Base-by-base conservation (phyloP, 2,113 vertebrate species). In the Clupea harengus region DNA sequence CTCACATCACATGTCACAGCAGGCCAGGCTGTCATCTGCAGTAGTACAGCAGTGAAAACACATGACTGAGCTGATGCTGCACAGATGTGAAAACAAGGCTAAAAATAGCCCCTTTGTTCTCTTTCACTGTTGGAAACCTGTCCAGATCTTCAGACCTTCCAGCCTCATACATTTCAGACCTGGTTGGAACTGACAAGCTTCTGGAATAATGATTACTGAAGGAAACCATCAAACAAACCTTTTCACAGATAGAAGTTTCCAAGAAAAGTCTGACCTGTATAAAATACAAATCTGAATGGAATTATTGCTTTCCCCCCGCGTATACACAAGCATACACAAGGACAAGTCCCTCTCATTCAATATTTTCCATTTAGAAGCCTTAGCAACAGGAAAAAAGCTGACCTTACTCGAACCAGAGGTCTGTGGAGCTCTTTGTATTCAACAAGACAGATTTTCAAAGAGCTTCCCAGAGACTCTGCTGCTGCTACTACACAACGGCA, bases 91-190 rank as follows among this genome's bases (percentile, higher is more conserved):
- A 78, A 78, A 78, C 72, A 32, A 78, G 72, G 32, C 72, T 78
- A 78, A 78, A 78, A 78, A 78, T 78, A 78, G 72, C 72, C 32
- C 72, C 15, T 78, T 39, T 78, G 72, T 78, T 78, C 72, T 78
- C 10, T 32, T 78, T 39, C 28, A 39, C 72, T 17, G 25, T 15
- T 78, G 28, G 28, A 78, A 78, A 78, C 72, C 67, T 75, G 67
- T 32, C 67, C 28, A 32, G 28, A 39, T 39, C 67, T 75, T 75
- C 28, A 75, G 32, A 17, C 10, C 67, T 15, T 39, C 67, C 67
- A 32, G 67, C 28, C 28, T 75, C 67, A 28, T 78, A 78, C 39
- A 78, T 78, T 44, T 78, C 28, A 78, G 13, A 25, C n/a, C 64
- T 67, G 28, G 25, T 28, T 67, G 64, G 64, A 67, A 28, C 64